These are phyloP conservation scores for Dreissena rostriformis DNA, from an alignment of 1,140 invertebrate genomes.

Conservation along the genomic window DNA sequence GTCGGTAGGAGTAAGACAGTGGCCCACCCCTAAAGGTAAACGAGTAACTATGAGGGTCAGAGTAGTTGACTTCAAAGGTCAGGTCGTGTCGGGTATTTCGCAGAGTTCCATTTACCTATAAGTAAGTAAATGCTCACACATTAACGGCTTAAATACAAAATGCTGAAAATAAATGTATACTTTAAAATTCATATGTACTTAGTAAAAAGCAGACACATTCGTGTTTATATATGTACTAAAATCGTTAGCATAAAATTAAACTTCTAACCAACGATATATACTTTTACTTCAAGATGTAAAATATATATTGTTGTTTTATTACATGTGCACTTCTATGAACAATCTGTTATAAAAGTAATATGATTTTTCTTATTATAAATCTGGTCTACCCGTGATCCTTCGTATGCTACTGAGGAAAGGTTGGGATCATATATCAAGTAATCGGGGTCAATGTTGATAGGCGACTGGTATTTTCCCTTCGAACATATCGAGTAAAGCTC, in stretches of 20 bases:
- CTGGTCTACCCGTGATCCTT: constrained; percentile 90
- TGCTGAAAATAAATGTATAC: too few relatives aligned
- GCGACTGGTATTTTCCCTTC: constrained; percentile 96
- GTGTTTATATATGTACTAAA: too few relatives aligned
- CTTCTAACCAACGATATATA: too few relatives aligned
- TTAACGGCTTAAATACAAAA: background rate
- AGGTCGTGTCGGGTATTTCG: constrained; percentile 97
- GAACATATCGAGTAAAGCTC: constrained; percentile 98
- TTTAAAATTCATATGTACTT: too few relatives aligned
- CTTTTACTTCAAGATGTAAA: too few relatives aligned
- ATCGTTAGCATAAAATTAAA: too few relatives aligned
- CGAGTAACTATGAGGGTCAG: constrained; percentile 83
- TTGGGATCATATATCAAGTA: constrained; percentile 97
- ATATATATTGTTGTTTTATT: too few relatives aligned
- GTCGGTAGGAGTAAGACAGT: constrained; percentile 93
- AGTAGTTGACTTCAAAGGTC: constrained; percentile 93
- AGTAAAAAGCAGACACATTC: too few relatives aligned
- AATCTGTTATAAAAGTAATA: too few relatives aligned
- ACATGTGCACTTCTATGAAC: too few relatives aligned
- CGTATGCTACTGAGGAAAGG: constrained; percentile 92
- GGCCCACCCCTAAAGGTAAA: constrained; percentile 96
- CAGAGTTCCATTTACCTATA: constrained; percentile 91
- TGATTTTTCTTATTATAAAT: too few relatives aligned
- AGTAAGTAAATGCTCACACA: too few relatives aligned
- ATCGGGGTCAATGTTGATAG: constrained; percentile 96